These are phyloP conservation scores for Parnassius apollo DNA, from an alignment of 2,888 invertebrate species.

Conservation along the genomic window DNA sequence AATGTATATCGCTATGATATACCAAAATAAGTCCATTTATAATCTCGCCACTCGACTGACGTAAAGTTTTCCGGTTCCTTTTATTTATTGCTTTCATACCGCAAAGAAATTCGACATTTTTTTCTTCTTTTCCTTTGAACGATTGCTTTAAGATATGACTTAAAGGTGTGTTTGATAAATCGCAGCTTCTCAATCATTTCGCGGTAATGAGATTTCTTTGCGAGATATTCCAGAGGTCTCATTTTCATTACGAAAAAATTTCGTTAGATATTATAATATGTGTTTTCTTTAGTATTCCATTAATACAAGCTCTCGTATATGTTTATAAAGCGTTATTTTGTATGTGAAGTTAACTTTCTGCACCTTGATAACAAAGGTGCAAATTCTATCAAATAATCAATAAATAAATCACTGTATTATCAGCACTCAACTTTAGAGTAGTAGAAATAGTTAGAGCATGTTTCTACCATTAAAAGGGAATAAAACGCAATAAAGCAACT, in stretches of 20 bases:
- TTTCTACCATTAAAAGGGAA: too few relatives aligned
- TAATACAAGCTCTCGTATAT: too few relatives aligned
- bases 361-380: too few relatives aligned
- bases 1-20: background rate
- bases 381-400: too few relatives aligned
- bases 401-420: too few relatives aligned
- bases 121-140: conserved; percentile 39
- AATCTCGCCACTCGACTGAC: conserved; percentile 45
- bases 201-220: conserved; percentile 12
- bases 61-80: conserved; percentile 54
- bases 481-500: too few relatives aligned
- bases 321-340: too few relatives aligned
- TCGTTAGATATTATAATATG: background rate
- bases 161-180: conserved; percentile 21
- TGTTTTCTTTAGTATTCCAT: too few relatives aligned
- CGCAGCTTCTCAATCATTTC: conserved; percentile 17
- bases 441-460: too few relatives aligned
- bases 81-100: conserved; percentile 64
- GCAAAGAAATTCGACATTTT: conserved; percentile 49
- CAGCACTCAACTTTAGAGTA: too few relatives aligned
- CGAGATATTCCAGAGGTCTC: conserved; percentile 4
- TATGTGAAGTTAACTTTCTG: too few relatives aligned
- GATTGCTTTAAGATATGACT: conserved; percentile 30
- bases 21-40: conserved; percentile 47
- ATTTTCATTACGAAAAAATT: background rate